Evolutionary conservation across 2,888 invertebrate species (phyloP).

Genomic region (Tanypteryx hageni): DNA sequence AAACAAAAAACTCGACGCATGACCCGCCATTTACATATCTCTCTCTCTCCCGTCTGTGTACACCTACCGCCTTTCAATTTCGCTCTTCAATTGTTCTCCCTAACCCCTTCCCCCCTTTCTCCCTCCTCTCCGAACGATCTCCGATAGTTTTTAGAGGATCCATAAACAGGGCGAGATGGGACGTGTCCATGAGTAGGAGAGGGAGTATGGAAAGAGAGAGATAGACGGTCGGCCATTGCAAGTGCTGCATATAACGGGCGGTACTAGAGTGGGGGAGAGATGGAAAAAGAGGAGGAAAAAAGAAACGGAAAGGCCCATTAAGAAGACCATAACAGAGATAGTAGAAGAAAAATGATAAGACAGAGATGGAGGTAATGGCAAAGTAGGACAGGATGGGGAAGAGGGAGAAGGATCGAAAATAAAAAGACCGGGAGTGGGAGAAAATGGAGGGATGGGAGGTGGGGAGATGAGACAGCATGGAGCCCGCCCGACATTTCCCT

Average conservation of each 20-base stretch:
- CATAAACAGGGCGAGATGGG: background rate
- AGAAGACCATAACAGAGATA: background rate
- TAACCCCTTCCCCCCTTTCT: too few species aligned
- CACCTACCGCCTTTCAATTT: background rate
- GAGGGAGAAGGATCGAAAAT: background rate
- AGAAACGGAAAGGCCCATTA: background rate
- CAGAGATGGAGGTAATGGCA: background rate
- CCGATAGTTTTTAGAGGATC: background rate
- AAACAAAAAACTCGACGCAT: background rate
- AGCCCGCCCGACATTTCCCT: background rate
- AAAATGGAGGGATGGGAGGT: background rate
- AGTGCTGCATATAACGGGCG: background rate
- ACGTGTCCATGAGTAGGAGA: background rate
- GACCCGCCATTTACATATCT: background rate
- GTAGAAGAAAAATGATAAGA: background rate
- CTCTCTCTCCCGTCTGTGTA: background rate
- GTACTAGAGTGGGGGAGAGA: background rate
- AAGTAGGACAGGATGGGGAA: background rate
- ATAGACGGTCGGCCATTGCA: background rate
- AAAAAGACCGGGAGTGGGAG: background rate
- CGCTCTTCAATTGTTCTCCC: background rate
- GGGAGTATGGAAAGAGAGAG: background rate
- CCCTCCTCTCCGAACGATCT: background rate
- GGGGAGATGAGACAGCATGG: slow-evolving; percentile 2
- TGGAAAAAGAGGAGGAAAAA: background rate